Evolutionary conservation across 2,888 invertebrate genomes (phyloP), one percentile per base, ranked within the genome.

Genomic region (Archips xylosteana): DNA sequence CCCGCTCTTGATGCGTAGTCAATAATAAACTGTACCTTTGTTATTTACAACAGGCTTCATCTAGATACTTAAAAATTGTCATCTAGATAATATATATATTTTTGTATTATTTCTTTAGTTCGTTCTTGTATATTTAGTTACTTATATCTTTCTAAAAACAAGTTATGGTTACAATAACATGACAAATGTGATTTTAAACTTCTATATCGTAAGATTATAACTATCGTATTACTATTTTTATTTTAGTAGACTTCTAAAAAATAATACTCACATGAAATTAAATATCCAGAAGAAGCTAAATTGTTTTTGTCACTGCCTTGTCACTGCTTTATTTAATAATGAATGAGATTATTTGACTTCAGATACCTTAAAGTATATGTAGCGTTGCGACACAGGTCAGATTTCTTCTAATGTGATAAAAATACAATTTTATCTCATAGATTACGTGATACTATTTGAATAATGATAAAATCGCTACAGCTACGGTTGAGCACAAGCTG

Each of bases 401-500:
- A 23, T 60, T 60, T 36, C 60, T 39, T 36, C 60, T 60, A 8
- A 13, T 60, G 60, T 47, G 63, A 47, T 63, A 36, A 39, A 60
- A n/a, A 59, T 34, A 34, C 60, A n/a, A n/a, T 51, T 49, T 69
- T 73, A 73, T 69, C 73, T 68, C 2, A 59, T 13, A 73, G 73
- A 74, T 74, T 65, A 60, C 64, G 64, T 63, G 62, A 23, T 54
- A 23, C 8, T 54, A 54, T 59, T 71, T 42, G 60, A 23, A 49
- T 13, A n/a, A 47, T 62, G 72, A 67, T 72, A 71, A 65, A n/a
- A 49, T 54, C 12, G 47, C 23, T 36, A 36, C 32, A 54, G 34
- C 45, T 60, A 64, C 15, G 34, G n/a, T 34, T 13, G 49, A 32
- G 32, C 75, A 78, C 88, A 84, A 80, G 83, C 77, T 42, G 61